phyloP scores from a whole-genome alignment of 2,888 invertebrate genomes.

The Corythucha ciliata region DNA sequence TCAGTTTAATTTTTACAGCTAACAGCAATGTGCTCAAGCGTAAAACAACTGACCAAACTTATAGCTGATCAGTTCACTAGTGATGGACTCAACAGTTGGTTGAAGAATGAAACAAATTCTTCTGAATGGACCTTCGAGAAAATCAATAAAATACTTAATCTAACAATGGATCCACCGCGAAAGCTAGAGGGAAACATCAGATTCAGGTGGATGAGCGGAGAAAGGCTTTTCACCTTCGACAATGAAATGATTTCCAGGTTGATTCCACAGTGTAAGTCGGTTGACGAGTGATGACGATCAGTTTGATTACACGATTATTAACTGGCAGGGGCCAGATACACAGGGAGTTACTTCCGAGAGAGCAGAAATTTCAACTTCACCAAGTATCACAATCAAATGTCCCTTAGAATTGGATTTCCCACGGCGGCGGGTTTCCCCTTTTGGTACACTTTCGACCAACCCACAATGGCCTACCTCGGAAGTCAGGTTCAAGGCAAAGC shows the following conservation, averaged over 20 bases:
- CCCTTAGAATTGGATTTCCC: conserved; percentile 57
- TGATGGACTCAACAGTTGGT: background rate
- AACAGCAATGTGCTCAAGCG: conserved; percentile 43
- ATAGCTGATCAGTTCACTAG: conserved; percentile 22
- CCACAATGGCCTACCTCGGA: conserved; percentile 48
- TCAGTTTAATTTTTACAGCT: conserved; percentile 8
- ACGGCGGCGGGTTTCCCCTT: conserved; percentile 63
- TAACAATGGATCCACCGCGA: too few relatives aligned
- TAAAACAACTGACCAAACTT: conserved; percentile 40
- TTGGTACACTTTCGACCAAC: conserved; percentile 52
- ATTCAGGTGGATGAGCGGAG: conserved; percentile 43
- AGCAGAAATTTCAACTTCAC: conserved; percentile 51
- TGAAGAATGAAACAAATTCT: background rate
- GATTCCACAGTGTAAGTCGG: conserved; percentile 41
- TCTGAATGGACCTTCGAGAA: background rate
- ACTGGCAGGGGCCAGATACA: conserved; percentile 6
- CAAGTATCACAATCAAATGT: conserved; percentile 50
- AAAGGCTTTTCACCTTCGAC: conserved; percentile 47
- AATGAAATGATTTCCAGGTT: conserved; percentile 48
- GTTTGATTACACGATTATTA: background rate
- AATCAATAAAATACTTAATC: background rate
- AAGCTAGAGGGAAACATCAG: conserved; percentile 51
- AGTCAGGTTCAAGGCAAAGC: conserved; percentile 42
- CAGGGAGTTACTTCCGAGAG: conserved; percentile 35
- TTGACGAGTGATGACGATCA: too few relatives aligned